Base-by-base conservation (phyloP, 2,888 invertebrate species). In the Apamea epomidion region DNA sequence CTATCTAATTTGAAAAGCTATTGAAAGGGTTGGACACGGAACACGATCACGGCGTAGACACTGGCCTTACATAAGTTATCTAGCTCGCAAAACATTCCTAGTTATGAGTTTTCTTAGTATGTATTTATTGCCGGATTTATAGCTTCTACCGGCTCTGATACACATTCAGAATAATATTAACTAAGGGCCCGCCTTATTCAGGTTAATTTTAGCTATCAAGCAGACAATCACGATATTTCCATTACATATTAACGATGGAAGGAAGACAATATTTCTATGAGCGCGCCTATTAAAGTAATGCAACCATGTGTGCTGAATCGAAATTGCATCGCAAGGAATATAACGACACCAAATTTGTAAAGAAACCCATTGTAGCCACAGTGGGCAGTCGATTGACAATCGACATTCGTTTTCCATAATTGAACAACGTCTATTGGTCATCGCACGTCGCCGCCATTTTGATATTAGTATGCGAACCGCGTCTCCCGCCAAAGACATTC, bases 401-500 rank as follows among this genome's bases (percentile, higher is more conserved):
- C 91, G 88, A 89, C 89, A 90, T 90, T 90, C 91, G 91, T 91
- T 91, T 91, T 92, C 93, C 93, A 92, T 94, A 92, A 92, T 93
- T 90, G 91, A 91, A 91, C 91, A 89, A 88, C 90, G 90, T 88
- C 90, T 89, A 89, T 91, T 91, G 91, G 91, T 91, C 90, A 91
- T 91, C 93, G 93, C 92, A 91, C 91, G 92, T 92, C 88, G 92
- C 91, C 92, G 92, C 93, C 93, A 93, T 93, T 88, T 91, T 90
- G 78, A 80, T 90, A 94, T 96, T 93, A 94, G 88, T 95, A 97
- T 96, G 94, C 96, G 82, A 81, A 88, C 89, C 93, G 91, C 93
- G 95, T 94, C 91, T 93, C 92, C 94, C 94, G 94, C 94, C 95
- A 95, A 96, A 96, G 95, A 94, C 94, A 93, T 94, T 93, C 94